Base-by-base conservation (phyloP, 2,888 invertebrate genomes). In the Erebia ligea region DNA sequence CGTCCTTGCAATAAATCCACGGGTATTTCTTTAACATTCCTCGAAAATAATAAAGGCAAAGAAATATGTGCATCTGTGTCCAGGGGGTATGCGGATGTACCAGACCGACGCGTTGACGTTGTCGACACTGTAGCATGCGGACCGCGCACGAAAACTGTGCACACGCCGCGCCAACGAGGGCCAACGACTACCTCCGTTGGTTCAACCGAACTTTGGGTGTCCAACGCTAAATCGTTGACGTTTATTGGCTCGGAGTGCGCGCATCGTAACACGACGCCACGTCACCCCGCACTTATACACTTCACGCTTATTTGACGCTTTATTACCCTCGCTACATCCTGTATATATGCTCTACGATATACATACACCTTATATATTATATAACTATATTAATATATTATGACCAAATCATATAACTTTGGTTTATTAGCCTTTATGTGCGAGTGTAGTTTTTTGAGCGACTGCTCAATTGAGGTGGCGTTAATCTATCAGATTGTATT, bases 341-440 rank as follows among this genome's bases (percentile, higher is more conserved):
- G 83, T 89, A 85, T 87, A 84, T 57, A 57, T 85, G 78, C 78
- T 81, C 78, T 83, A 79, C 79, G 72, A 77, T 82, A 79, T 50
- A 64, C 54, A 52, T 13, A 8, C 52, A 34, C 9, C 76, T 76
- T 58, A 21, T 78, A 73, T 78, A 71, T 68, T 71, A 67, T 76
- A 21, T 77, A 77, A 79, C 73, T 77, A 69, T 71, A 66, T 65
- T 70, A 61, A 59, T 67, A 57, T 73, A 81, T 77, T 73, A 81
- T 77, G 76, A 82, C 85, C 87, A 84, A 86, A 86, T 85, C 75
- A 34, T 85, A 86, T 87, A 76, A 82, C 85, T 86, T 87, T 86
- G 85, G 85, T 82, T 69, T 21, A 15, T 3, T 21, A 45, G 21
- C 61, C 19, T 19, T 2, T n/a, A n/a, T 9, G 52, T 9, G 6